These are phyloP conservation scores for Thelaira solivaga DNA, from an alignment of 2,888 invertebrate species.

Conservation along the genomic window DNA sequence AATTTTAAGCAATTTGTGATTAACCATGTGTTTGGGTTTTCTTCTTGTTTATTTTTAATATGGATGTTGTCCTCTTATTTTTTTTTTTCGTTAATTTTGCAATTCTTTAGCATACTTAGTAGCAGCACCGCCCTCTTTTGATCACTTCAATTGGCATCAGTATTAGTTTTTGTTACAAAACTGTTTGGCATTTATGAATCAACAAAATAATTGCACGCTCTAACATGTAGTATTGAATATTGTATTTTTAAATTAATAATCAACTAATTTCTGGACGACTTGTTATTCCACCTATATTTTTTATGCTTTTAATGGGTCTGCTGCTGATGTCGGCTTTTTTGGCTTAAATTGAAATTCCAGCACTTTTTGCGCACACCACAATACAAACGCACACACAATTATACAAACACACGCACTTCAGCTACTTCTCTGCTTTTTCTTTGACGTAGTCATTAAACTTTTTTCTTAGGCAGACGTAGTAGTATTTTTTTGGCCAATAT, in stretches of 20 bases:
- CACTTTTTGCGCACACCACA: constrained; percentile 64
- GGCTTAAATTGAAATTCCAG: constrained; percentile 66
- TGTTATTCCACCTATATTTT: constrained; percentile 41
- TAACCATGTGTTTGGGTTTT: constrained; percentile 49
- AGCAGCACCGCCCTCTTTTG: constrained; percentile 64
- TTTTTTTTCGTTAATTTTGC: too few relatives aligned
- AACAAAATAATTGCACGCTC: constrained; percentile 68
- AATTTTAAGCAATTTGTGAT: neutral
- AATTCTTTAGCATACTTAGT: too few relatives aligned
- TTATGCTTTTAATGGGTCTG: constrained; percentile 57
- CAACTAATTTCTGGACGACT: constrained; percentile 35
- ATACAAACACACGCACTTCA: constrained; percentile 51
- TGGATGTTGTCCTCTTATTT: constrained; percentile 60
- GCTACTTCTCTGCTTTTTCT: constrained; percentile 52
- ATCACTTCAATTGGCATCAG: constrained; percentile 35
- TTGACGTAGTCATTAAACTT: neutral
- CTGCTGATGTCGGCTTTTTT: constrained; percentile 72
- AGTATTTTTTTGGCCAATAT: neutral
- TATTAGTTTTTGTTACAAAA: constrained; percentile 34
- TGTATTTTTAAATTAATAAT: constrained; percentile 10
- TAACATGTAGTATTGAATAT: constrained; percentile 4
- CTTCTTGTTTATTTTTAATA: constrained; percentile 54
- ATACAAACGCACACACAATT: constrained; percentile 33
- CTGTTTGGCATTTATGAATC: constrained; percentile 69
- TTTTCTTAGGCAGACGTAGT: constrained; percentile 35